A percentile compares a stretch with the other conserved stretches of the same genome.
phyloP scores from a whole-genome alignment of 2,113 vertebrate species.

The Centropus unirufus region DNA sequence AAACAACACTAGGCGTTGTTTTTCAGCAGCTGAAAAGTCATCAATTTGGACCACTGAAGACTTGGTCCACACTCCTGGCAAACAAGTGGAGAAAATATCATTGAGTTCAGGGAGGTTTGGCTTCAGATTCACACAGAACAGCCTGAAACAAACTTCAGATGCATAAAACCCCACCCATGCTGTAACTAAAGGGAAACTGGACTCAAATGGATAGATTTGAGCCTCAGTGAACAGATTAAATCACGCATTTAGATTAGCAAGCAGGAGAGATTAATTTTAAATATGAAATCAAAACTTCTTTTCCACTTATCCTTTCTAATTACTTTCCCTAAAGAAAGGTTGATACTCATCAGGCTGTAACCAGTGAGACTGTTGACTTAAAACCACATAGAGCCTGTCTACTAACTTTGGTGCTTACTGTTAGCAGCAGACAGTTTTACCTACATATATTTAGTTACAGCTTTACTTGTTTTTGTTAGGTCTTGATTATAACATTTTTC shows the following conservation, averaged over 20 bases:
- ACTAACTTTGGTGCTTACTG: background rate
- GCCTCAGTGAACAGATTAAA: constrained; percentile 43
- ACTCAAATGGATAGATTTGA: background rate
- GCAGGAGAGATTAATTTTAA: background rate
- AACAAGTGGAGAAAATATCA: background rate
- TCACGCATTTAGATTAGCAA: constrained; percentile 19
- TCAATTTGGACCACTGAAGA: background rate
- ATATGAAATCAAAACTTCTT: constrained; percentile 3
- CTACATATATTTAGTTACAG: background rate
- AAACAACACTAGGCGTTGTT: background rate
- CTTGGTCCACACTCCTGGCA: background rate
- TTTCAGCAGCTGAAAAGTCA: background rate
- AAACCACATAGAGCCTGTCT: background rate
- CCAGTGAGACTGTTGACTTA: background rate
- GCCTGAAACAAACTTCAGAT: background rate
- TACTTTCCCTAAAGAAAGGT: constrained; percentile 10
- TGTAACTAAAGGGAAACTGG: background rate
- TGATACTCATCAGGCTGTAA: constrained; percentile 17
- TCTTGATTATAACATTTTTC: background rate
- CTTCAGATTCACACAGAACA: background rate
- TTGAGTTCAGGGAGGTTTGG: background rate
- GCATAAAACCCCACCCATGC: background rate
- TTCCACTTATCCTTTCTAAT: constrained; percentile 8
- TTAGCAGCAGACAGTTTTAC: constrained; percentile 1
- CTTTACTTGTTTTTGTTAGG: background rate